Base-by-base conservation (phyloP, 2,797 vertebrate species). In the Sebastes cheni region DNA sequence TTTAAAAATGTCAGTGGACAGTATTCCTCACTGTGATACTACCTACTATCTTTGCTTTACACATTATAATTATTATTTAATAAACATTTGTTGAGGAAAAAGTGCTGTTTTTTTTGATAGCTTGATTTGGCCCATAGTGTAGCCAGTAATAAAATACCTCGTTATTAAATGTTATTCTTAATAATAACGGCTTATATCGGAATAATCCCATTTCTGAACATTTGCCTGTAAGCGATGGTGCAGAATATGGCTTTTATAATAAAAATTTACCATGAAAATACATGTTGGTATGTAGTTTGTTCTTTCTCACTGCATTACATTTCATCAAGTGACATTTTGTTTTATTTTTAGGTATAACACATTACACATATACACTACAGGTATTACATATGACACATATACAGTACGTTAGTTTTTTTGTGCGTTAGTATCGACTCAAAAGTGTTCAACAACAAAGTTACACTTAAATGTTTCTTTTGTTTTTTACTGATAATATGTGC, bases 11-110 rank as follows among this genome's bases (percentile, higher is more conserved):
- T 95, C 92, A 92, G 92, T 94, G 88, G 88, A 95, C 91, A 95
- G 94, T 96, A 94, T 95, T 95, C 92, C 86, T 94, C 94, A 93
- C 94, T 95, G 95, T 95, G 95, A 96, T 94, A 92, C 94, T 95
- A 95, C 94, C 94, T 95, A 93, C 88, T 91, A 79, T 93, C 81
- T 87, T 86, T 90, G 85, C 84, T 94, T 94, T 93, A 90, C 86
- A 91, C 92, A 85, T 90, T 93, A 86, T 85, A 75, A 83, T 84
- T 73, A 83, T 84, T 73, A 92, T 92, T 96, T 95, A 95, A 95
- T 93, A 92, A 93, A 91, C 79, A 79, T 94, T 91, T 93, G 88
- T 93, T 88, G 77, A 91, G 84, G 78, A 85, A 80, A 67, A 89
- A 90, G 85, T 89, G 81, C 83, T 90, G 83, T 89, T 88, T 39